phyloP scores from a whole-genome alignment of 2,888 invertebrate species.

The Ephialtes manifestator region DNA sequence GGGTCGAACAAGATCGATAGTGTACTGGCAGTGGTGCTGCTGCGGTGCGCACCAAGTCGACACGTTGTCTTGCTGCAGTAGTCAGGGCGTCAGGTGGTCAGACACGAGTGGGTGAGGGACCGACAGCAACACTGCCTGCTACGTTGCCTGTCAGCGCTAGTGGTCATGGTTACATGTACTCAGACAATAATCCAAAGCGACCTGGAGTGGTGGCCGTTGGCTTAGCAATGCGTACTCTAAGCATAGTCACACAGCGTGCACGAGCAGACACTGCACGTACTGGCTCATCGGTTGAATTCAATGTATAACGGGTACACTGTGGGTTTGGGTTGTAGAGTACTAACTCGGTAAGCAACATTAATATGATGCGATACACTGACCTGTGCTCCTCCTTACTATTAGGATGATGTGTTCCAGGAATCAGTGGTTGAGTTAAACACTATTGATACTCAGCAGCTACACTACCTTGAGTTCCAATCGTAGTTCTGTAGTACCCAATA shows the following conservation, averaged over 20 bases:
- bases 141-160: slow-evolving; percentile 46
- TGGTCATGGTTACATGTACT: slow-evolving; percentile 64
- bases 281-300: slow-evolving; percentile 22
- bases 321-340: slow-evolving; percentile 6
- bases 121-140: slow-evolving; percentile 26
- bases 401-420: slow-evolving; percentile 8
- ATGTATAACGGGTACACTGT: slow-evolving; percentile 3
- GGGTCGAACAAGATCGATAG: slow-evolving; percentile 22
- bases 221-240: slow-evolving; percentile 36
- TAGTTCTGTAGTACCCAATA: neutral
- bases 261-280: neutral
- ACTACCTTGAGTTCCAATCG: neutral
- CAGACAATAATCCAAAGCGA: slow-evolving; percentile 64
- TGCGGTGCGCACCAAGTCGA: slow-evolving; percentile 36
- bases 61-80: slow-evolving; percentile 54
- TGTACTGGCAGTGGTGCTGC: neutral
- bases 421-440: slow-evolving; percentile 9
- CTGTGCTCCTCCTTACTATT: neutral
- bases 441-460: slow-evolving; percentile 22
- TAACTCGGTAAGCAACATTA: slow-evolving; percentile 20
- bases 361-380: slow-evolving; percentile 29
- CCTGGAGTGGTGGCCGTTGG: slow-evolving; percentile 21
- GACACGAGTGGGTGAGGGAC: slow-evolving; percentile 48
- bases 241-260: slow-evolving; percentile 30
- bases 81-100: slow-evolving; percentile 66